Evolutionary conservation across 2,888 invertebrate species (phyloP).

Genomic region (Galeopsomyia nigrocyanea): DNA sequence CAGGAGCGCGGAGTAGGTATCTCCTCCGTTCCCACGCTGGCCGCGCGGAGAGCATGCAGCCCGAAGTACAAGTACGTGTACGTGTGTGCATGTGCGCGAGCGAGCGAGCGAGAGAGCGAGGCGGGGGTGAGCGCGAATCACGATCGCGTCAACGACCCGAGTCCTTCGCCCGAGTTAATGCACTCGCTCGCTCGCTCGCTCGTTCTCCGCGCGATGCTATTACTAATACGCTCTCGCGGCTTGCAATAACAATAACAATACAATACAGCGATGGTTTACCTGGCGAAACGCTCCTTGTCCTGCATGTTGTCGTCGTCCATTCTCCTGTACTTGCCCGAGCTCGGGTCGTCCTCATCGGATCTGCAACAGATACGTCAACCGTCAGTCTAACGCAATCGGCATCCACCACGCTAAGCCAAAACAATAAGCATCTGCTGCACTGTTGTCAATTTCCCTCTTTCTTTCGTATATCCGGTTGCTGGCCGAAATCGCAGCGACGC

Average conservation of each 20-base stretch:
- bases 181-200: background rate
- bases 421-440: no score
- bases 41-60: background rate
- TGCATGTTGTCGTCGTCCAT: conserved; percentile 95
- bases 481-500: no score
- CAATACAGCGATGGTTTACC: conserved; percentile 71
- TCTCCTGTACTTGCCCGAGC: conserved; percentile 85
- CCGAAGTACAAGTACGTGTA: background rate
- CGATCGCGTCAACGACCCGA: conserved; percentile 48
- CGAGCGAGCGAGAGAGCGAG: background rate
- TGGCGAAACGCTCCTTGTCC: conserved; percentile 97
- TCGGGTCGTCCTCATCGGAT: conserved; percentile 91
- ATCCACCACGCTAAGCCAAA: conserved; percentile 2
- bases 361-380: conserved; percentile 69
- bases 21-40: conserved; percentile 51
- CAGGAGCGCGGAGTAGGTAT: no score
- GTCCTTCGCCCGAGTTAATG: conserved; percentile 39
- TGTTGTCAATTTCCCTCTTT: no score
- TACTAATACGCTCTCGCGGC: no score
- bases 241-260: no score
- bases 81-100: background rate
- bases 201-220: no score
- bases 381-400: no score
- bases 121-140: conserved; percentile 39
- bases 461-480: no score